Conservation (phyloP, 1,140 invertebrate species). For the Panagrolaimus sp. region DNA sequence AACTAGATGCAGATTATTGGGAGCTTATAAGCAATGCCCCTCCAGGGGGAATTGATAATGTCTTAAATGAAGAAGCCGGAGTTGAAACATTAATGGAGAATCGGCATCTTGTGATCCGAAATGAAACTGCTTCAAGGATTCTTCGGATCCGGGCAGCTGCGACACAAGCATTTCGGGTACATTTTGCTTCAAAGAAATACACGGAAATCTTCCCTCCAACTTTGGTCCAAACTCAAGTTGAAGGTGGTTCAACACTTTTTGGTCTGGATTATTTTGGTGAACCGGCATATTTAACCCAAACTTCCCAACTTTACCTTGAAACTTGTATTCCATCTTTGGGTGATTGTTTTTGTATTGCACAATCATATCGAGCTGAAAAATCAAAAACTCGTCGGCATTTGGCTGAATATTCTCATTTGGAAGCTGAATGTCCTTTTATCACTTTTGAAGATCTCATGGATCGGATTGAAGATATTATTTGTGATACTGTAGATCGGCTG, state of each 20-base stretch:
- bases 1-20: constrained; percentile 90
- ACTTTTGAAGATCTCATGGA: constrained; percentile 84
- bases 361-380: constrained; percentile 94
- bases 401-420: constrained; percentile 92
- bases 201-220: constrained; percentile 87
- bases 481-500: constrained; percentile 87
- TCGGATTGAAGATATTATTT: constrained; percentile 84
- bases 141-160: constrained; percentile 80
- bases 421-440: constrained; percentile 93
- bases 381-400: constrained; percentile 91
- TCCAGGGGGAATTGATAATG: constrained; percentile 90
- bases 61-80: constrained; percentile 89
- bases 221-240: constrained; percentile 77
- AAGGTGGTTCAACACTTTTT: constrained; percentile 96
- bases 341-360: constrained; percentile 93
- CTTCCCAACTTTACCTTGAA: constrained; percentile 96
- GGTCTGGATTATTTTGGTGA: constrained; percentile 89
- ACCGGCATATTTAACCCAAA: constrained; percentile 87
- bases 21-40: constrained; percentile 81
- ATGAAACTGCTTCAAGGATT: constrained; percentile 89
- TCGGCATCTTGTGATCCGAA: constrained; percentile 94
- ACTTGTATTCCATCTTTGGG: constrained; percentile 87
- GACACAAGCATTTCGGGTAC: constrained; percentile 83
- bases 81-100: constrained; percentile 96
- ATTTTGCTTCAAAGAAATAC: constrained; percentile 79